Evolutionary conservation across 2,888 invertebrate species (phyloP).

Genomic region (Dicyrtoma fusca): DNA sequence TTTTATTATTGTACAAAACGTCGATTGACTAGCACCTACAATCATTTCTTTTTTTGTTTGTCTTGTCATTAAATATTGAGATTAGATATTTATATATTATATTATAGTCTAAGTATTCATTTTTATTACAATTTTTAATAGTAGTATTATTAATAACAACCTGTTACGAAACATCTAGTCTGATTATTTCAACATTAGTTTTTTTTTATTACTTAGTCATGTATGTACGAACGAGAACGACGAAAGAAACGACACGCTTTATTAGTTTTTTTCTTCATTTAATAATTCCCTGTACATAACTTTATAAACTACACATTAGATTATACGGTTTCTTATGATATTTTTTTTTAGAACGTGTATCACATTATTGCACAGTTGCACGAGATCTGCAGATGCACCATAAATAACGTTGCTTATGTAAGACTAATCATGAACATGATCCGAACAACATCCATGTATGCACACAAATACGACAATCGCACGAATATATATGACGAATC

Average conservation of each 20-base stretch:
- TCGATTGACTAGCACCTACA: constrained; percentile 12
- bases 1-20: constrained; percentile 16
- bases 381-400: constrained; percentile 8
- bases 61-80: background rate
- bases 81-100: background rate
- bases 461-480: no score
- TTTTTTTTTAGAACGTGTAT: constrained; percentile 24
- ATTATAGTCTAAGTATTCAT: background rate
- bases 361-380: constrained; percentile 25
- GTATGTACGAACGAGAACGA: background rate
- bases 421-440: background rate
- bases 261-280: background rate
- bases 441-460: no score
- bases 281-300: no score
- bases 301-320: background rate
- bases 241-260: background rate
- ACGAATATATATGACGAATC: no score
- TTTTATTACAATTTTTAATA: background rate
- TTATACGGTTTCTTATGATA: background rate
- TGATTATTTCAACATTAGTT: background rate
- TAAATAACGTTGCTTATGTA: background rate
- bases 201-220: background rate
- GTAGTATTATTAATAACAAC: no score
- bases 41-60: constrained; percentile 3
- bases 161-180: constrained; percentile 1